Evolutionary conservation across 2,888 invertebrate genomes (phyloP).

Genomic region (Vandiemenella viatica): DNA sequence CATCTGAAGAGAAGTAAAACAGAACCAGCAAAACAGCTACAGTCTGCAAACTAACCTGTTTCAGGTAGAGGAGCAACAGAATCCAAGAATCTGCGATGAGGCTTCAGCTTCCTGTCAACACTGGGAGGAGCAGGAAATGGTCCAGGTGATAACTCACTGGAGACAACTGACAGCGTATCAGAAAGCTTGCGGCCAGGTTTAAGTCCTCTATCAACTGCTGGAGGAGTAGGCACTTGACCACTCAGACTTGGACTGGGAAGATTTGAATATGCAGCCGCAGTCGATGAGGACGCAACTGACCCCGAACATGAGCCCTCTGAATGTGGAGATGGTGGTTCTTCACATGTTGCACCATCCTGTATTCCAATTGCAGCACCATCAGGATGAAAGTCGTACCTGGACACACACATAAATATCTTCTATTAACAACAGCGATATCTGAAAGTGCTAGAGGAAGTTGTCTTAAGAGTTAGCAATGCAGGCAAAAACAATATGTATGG

Average conservation of each 20-base stretch:
- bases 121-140: conserved; percentile 29
- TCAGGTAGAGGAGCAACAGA: conserved; percentile 1
- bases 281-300: conserved; percentile 25
- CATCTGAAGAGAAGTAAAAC: too few species aligned
- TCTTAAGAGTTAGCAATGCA: too few species aligned
- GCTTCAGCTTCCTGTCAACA: conserved; percentile 28
- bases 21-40: too few species aligned
- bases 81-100: conserved; percentile 18
- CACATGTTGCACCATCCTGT: conserved; percentile 20
- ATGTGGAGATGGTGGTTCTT: conserved; percentile 33
- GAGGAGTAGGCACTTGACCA: conserved; percentile 29
- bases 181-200: conserved; percentile 51
- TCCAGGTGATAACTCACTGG: conserved; percentile 31
- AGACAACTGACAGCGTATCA: conserved; percentile 29
- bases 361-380: too few species aligned
- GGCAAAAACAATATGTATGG: too few species aligned
- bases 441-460: too few species aligned
- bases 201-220: conserved; percentile 63
- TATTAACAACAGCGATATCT: too few species aligned
- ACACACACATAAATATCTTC: too few species aligned
- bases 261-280: conserved; percentile 40
- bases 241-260: conserved; percentile 34
- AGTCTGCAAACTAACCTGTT: conserved; percentile 6
- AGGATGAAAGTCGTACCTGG: conserved; percentile 36
- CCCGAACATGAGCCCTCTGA: conserved; percentile 29